Conservation (phyloP, 1,140 invertebrate species). For the Drosophila equinoxialis region DNA sequence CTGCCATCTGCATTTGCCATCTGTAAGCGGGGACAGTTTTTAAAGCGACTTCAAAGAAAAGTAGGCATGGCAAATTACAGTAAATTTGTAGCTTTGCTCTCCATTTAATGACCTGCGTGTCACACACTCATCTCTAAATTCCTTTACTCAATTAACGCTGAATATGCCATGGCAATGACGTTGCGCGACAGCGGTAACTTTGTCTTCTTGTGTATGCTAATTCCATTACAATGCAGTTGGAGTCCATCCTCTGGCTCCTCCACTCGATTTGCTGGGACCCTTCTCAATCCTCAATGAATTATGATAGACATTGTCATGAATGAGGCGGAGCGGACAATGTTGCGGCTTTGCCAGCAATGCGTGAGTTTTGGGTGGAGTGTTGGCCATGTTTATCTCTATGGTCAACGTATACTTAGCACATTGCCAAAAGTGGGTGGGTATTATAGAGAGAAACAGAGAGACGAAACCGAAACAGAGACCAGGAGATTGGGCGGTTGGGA, state of each 20-base stretch:
- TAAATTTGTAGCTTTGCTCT: background rate
- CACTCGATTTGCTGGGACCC: background rate
- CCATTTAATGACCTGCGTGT: background rate
- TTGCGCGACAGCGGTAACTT: slow-evolving; percentile 44
- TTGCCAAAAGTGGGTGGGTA: slow-evolving; percentile 16
- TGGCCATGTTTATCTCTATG: slow-evolving; percentile 72
- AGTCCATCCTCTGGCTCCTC: background rate
- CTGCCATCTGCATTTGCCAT: background rate
- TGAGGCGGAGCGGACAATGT: slow-evolving; percentile 32
- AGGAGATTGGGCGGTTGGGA: slow-evolving; percentile 5
- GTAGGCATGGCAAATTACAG: background rate
- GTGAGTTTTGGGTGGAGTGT: slow-evolving; percentile 40
- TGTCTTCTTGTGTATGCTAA: slow-evolving; percentile 70
- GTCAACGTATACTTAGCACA: slow-evolving; percentile 67
- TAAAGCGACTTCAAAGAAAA: background rate
- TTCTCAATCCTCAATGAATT: slow-evolving; percentile 62
- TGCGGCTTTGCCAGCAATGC: slow-evolving; percentile 25
- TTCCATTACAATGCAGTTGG: slow-evolving; percentile 65
- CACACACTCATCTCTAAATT: slow-evolving; percentile 19
- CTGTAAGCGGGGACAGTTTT: background rate
- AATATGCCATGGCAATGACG: slow-evolving; percentile 25
- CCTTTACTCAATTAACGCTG: slow-evolving; percentile 66
- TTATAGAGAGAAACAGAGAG: background rate
- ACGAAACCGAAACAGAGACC: background rate
- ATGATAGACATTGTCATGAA: slow-evolving; percentile 76